Evolutionary conservation across 2,113 vertebrate species (phyloP).

Genomic region (Aegithalos caudatus): DNA sequence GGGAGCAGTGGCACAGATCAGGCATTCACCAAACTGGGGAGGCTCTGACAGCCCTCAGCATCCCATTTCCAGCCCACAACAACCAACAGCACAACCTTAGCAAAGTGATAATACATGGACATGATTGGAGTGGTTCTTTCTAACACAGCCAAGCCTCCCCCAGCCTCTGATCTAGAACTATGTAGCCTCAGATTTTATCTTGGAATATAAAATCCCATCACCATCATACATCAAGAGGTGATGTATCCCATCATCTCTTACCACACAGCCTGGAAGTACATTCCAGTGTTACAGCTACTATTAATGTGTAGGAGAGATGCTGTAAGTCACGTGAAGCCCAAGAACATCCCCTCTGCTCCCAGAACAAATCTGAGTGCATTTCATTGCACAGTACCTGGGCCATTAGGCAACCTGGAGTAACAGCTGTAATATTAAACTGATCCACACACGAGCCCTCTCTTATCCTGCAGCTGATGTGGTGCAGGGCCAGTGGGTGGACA

Average conservation of each 20-base stretch:
- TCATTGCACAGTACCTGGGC: neutral
- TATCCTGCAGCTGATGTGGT: neutral
- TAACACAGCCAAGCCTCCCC: neutral
- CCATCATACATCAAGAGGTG: too few species aligned
- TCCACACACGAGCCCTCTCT: neutral
- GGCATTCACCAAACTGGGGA: neutral
- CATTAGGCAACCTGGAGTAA: neutral
- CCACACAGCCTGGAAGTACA: neutral
- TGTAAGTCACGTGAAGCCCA: neutral
- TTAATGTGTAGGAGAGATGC: accelerated
- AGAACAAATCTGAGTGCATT: neutral
- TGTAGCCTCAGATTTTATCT: neutral
- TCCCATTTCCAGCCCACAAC: neutral
- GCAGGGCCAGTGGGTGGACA: neutral
- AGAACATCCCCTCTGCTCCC: neutral
- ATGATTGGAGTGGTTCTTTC: neutral
- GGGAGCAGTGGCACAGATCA: neutral
- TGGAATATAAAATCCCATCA: neutral
- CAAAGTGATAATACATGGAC: neutral
- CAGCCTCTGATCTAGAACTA: neutral
- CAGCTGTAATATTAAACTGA: neutral
- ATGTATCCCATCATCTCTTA: neutral
- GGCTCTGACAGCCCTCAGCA: neutral
- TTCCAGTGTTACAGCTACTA: neutral
- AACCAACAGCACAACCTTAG: neutral